phyloP scores from a whole-genome alignment of 2,797 vertebrate genomes.

The Varecia variegata region DNA sequence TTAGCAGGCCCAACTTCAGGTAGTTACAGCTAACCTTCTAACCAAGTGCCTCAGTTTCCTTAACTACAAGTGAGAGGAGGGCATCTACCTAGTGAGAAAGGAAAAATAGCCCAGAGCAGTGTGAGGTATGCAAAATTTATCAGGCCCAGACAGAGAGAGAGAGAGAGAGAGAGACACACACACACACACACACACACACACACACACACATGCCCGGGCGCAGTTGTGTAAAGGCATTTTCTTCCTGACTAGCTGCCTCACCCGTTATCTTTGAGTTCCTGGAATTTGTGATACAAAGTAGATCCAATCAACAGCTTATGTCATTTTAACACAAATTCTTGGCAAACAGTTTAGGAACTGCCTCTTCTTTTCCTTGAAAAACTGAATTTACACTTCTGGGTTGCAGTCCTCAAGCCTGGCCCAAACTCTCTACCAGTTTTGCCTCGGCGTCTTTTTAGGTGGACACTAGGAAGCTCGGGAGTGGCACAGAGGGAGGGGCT shows the following conservation, averaged over 20 bases:
- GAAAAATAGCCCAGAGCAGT: no score
- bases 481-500: not conserved
- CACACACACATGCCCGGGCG: no score
- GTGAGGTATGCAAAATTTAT: no score
- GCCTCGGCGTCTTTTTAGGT: not conserved
- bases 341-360: not conserved
- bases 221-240: no score
- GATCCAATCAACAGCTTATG: no score
- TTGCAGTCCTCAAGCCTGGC: not conserved
- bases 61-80: accelerated
- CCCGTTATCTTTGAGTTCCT: no score
- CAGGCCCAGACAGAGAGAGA: no score
- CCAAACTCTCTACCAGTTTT: not conserved
- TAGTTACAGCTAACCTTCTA: not conserved
- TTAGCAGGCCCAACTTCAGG: not conserved
- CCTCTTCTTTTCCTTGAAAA: not conserved
- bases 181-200: no score
- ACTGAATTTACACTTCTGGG: not conserved
- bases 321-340: not conserved
- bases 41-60: not conserved
- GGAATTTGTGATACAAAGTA: no score
- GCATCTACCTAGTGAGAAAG: not conserved
- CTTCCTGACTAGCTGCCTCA: no score
- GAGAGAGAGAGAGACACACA: no score
- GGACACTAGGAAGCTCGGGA: not conserved